Evolutionary conservation across 2,888 invertebrate genomes (phyloP).

Genomic region (Bruchidius siliquastri): DNA sequence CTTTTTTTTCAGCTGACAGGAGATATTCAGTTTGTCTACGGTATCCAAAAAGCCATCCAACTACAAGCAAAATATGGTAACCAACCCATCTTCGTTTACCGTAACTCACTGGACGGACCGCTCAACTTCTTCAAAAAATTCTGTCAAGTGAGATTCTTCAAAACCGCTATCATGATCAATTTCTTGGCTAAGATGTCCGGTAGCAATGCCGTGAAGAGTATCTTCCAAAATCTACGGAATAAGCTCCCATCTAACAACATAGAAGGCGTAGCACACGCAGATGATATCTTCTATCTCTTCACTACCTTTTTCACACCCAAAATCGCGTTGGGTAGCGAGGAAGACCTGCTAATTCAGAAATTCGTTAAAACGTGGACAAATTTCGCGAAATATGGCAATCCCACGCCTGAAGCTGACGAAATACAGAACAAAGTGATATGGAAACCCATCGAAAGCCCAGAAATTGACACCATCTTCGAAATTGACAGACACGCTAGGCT

Average conservation of each 20-base stretch:
- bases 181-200: conserved; percentile 27
- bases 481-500: conserved; percentile 32
- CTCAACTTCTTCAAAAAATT: conserved; percentile 34
- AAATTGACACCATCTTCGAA: conserved; percentile 32
- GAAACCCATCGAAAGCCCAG: conserved; percentile 28
- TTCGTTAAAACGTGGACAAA: conserved; percentile 40
- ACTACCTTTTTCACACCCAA: conserved; percentile 26
- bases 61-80: conserved; percentile 23
- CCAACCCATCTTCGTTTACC: conserved; percentile 34
- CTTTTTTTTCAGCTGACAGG: conserved; percentile 36
- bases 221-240: conserved; percentile 18
- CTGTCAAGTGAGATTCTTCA: conserved; percentile 27
- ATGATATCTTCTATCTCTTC: conserved; percentile 38
- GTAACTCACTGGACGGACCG: conserved; percentile 32
- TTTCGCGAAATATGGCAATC: conserved; percentile 37
- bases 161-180: conserved; percentile 26
- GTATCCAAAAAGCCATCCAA: conserved; percentile 29
- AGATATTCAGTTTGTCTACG: conserved; percentile 36
- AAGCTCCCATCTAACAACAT: conserved; percentile 21
- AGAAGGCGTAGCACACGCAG: conserved; percentile 36
- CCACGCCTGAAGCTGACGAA: conserved; percentile 29
- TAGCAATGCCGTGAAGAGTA: conserved; percentile 20
- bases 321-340: conserved; percentile 24
- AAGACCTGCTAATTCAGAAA: conserved; percentile 32
- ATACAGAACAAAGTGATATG: conserved; percentile 31